Conservation (phyloP, 2,113 vertebrate genomes). For the Phylloscopus trochilus region DNA sequence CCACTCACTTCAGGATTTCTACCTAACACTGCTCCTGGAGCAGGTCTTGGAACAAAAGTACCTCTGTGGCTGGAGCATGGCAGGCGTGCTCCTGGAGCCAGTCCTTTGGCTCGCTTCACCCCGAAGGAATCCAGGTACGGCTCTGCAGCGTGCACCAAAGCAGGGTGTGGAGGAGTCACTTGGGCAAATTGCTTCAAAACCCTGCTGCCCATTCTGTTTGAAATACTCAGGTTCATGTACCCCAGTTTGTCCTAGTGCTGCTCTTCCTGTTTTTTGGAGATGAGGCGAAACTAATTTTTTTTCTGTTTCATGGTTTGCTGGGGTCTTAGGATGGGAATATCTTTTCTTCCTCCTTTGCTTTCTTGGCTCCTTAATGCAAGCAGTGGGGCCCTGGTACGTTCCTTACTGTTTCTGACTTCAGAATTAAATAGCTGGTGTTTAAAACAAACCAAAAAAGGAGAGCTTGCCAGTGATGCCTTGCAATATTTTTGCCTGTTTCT, state of each 20-base stretch:
- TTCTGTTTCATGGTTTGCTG: not conserved
- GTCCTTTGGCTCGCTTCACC: not conserved
- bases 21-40: not conserved
- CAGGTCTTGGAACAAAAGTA: not conserved
- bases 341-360: not conserved
- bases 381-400: not conserved
- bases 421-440: not conserved
- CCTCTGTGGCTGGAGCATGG: not conserved
- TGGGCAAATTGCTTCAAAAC: not conserved
- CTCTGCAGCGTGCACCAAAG: not conserved
- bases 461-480: not conserved
- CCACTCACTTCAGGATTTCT: not conserved
- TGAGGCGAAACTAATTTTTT: not conserved
- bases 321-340: not conserved
- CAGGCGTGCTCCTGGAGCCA: fast-evolving
- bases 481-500: not conserved
- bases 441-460: not conserved
- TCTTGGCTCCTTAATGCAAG: not conserved
- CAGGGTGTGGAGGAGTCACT: not conserved
- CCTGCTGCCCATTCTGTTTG: fast-evolving
- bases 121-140: not conserved
- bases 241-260: not conserved
- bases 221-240: not conserved
- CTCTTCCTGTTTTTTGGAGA: not conserved
- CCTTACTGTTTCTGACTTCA: not conserved